Conservation (phyloP, 2,113 vertebrate species). For the Rhabdornis inornatus region DNA sequence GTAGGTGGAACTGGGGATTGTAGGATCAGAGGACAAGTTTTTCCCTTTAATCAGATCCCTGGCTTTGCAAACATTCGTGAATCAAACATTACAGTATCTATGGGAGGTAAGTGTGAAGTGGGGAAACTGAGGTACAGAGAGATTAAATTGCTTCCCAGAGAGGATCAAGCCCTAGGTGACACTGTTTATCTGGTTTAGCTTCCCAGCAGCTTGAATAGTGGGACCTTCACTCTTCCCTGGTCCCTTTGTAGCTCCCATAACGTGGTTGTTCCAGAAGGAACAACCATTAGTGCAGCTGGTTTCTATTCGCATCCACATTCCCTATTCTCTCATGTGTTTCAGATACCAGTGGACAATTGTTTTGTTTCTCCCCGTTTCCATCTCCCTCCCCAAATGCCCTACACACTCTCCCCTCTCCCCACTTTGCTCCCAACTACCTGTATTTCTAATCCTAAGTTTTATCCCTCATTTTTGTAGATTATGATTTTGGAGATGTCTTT, state of each 20-base stretch:
- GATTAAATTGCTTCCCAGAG: background rate
- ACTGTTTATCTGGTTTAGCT: background rate
- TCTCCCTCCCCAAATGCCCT: background rate
- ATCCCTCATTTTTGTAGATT: constrained; percentile 97
- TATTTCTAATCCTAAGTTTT: constrained; percentile 83
- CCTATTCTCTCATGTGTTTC: background rate
- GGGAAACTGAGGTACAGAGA: background rate
- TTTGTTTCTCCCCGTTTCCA: constrained; percentile 6
- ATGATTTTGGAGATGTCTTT: constrained; percentile 99
- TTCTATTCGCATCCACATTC: background rate
- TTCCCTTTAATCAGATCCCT: background rate
- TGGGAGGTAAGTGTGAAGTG: background rate
- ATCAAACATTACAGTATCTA: background rate
- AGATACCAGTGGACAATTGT: background rate
- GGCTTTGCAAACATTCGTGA: constrained; percentile 1
- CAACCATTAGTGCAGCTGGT: background rate
- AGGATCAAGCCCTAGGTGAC: background rate
- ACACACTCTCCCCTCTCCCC: background rate
- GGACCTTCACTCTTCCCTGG: background rate
- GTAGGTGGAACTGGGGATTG: background rate
- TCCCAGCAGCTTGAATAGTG: background rate
- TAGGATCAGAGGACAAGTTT: background rate
- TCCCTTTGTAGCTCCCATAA: background rate
- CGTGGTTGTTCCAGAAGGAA: background rate
- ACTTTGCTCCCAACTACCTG: background rate